Evolutionary conservation across 2,888 invertebrate species (phyloP), one percentile per base, ranked within the genome.

Genomic region (Yponomeuta malinellus): DNA sequence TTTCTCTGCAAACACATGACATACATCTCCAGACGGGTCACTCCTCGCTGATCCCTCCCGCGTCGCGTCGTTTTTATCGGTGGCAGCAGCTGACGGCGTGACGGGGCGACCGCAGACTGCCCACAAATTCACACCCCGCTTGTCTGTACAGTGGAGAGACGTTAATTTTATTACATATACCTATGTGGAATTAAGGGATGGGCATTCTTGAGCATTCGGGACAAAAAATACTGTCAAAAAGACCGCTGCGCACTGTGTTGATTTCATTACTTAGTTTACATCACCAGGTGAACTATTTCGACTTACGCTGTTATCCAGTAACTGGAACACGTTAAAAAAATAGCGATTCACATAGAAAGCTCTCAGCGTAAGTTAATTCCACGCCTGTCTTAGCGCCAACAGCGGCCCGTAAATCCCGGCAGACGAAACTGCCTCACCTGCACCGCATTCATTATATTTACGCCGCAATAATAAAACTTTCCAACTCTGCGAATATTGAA

Each of bases 401-500:
- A 83, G 81, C 80, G 76, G 79, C 75, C 80, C 79, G 83, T 88
- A 88, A 90, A 89, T 90, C 88, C 87, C 84, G 74, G 77, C 86
- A 88, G 90, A 88, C 88, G 83, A 81, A 86, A 86, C 84, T 81
- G 85, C 81, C 86, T 90, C 88, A 90, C 91, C 90, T 90, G 89
- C 88, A 88, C 90, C 90, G 89, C 88, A 88, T 89, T 91, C 90
- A 88, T 91, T 90, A 90, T 90, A 89, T 90, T 89, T 90, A 91
- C 85, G 88, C 90, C 86, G 89, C 87, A 89, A 90, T 91, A 90
- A 90, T 89, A 90, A 92, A 92, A 91, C 86, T 91, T 91, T 85
- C 81, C 88, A 87, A 87, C 88, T 89, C 82, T 81, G 83, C 84
- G 89, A 90, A 91, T 91, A 91, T 92, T 92, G 91, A 89, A 92